Base-by-base conservation (phyloP, 2,797 vertebrate species). In the Erethizon dorsatum region DNA sequence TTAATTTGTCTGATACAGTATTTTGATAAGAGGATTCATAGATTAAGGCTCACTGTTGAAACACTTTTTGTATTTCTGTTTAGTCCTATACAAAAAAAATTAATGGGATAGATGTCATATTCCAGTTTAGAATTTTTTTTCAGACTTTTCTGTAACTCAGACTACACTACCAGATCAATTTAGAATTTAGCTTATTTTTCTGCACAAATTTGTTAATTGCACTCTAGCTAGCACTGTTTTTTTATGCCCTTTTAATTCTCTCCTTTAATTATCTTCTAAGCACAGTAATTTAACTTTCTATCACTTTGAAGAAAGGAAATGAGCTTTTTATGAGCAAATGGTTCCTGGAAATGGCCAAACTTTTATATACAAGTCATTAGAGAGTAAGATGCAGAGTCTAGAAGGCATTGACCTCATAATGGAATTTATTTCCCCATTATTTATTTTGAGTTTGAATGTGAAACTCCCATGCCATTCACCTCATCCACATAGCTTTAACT, bases 221-320 rank as follows among this genome's bases (percentile, higher is more conserved):
- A 57, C 31, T 95, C 56, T 83, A 88, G 52, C 31, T 94, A 92
- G 95, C 71, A 33, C 14, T 85, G 18, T 71, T 57, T 93, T 96
- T 37, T 37, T 88, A 0, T 11, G 69, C 54, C 82, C 75, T 93
- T 98, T 95, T 90, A 82, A 91, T 94, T 91, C 57, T 91, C 63
- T 91, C 26, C 14, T 41, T 91, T 89, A 82, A 31, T 86, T 18
- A 31, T 89, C 61, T 90, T 24, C 26, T 65, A 65, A 90, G 78
- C 56, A 83, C 12, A 33, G 22, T 94, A 69, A 92, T 95, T 91
- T 97, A 95, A 91, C 87, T 94, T 90, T 75, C 31, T 41, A 65
- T 95, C 50, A 2, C 73, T 83, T 94, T 85, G 45, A 95, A 77
- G 50, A 96, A 93, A 83, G 69, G 45, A 96, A 95, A 91, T 93